Evolutionary conservation across 2,113 vertebrate genomes (phyloP), one percentile per base, ranked within the genome.

Genomic region (Hippopotamus amphibius): DNA sequence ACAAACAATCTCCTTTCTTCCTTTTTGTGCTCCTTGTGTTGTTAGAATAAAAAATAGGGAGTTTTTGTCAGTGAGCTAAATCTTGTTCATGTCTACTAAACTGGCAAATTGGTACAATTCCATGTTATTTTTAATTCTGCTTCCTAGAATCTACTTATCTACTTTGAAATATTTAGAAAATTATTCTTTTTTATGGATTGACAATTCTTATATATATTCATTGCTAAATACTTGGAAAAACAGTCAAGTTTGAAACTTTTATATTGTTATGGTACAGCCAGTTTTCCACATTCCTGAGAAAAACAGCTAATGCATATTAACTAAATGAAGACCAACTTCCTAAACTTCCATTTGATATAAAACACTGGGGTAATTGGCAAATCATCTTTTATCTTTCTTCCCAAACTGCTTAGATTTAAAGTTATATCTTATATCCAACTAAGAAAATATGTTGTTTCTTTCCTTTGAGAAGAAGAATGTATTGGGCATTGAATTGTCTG

Each of bases 121-220:
- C 74, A 66, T n/a, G 48, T 77, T 96, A 83, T 95, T 95, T 97
- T 97, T 88, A 94, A 93, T 22, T 86, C 15, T 2, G n/a, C 9
- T 88, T 48, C 76, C 30, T 72, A 96, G 59, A 91, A 93, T 88
- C 71, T 93, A 76, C 76, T 95, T 68, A 95, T 57, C 66, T 95
- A 28, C 71, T 97, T 81, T 93, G 19, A 95, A 94, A 86, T 26
- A 93, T 53, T 76, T n/a, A 68, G 53, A 72, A 81, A 90, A 88
- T 10, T 81, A 81, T 93, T 87, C 13, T 69, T 61, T 86, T 93
- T 71, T 80, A 90, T 57, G 26, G 28, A 82, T 53, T 90, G n/a
- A 71, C 28, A 74, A 71, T 76, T 83, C 65, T 74, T 66, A 3
- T 88, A 16, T 11, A 72, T 82, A 48, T 22, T 84, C 13, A 53